Evolutionary conservation across 2,113 vertebrate genomes (phyloP).

Genomic region (Micromys minutus): DNA sequence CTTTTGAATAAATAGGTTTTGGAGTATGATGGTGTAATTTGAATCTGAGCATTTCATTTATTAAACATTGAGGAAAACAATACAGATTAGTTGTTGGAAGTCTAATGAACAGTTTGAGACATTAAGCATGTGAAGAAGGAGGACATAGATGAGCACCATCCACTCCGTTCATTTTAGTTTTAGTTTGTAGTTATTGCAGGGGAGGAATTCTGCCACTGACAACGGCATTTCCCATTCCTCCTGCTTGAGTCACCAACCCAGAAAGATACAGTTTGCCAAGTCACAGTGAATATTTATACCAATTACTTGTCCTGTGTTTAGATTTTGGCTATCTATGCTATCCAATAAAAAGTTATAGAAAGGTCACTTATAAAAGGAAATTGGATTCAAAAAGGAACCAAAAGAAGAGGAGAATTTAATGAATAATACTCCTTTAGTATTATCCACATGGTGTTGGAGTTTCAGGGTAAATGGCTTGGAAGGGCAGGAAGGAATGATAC

Average conservation of each 20-base stretch:
- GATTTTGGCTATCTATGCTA: slow-evolving; percentile 42
- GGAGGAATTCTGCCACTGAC: slow-evolving; percentile 46
- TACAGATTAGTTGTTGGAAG: slow-evolving; percentile 56
- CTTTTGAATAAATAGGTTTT: slow-evolving; percentile 78
- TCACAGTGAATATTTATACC: slow-evolving; percentile 49
- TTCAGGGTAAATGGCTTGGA: not conserved
- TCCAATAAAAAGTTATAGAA: slow-evolving; percentile 56
- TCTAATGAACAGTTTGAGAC: slow-evolving; percentile 54
- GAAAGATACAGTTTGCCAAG: slow-evolving; percentile 54
- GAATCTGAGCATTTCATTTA: slow-evolving; percentile 51
- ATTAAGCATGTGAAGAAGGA: slow-evolving; percentile 62
- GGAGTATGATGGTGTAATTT: slow-evolving; percentile 54
- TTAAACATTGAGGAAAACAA: slow-evolving; percentile 23
- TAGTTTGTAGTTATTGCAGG: slow-evolving; percentile 38
- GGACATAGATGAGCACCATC: not conserved
- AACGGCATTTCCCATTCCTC: slow-evolving; percentile 55
- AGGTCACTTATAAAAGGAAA: slow-evolving; percentile 52
- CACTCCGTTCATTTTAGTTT: slow-evolving; percentile 27
- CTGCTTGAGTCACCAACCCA: slow-evolving; percentile 58
- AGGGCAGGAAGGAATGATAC: slow-evolving; percentile 10
- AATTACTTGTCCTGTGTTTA: slow-evolving; percentile 39
- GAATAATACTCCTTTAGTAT: not conserved
- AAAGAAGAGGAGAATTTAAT: not conserved
- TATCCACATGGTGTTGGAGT: not conserved
- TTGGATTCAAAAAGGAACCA: slow-evolving; percentile 3